Percentiles rank a stretch among this genome's conserved stretches.
Evolutionary conservation across 2,113 vertebrate species (phyloP).

Genomic region (Protobothrops mucrosquamatus): DNA sequence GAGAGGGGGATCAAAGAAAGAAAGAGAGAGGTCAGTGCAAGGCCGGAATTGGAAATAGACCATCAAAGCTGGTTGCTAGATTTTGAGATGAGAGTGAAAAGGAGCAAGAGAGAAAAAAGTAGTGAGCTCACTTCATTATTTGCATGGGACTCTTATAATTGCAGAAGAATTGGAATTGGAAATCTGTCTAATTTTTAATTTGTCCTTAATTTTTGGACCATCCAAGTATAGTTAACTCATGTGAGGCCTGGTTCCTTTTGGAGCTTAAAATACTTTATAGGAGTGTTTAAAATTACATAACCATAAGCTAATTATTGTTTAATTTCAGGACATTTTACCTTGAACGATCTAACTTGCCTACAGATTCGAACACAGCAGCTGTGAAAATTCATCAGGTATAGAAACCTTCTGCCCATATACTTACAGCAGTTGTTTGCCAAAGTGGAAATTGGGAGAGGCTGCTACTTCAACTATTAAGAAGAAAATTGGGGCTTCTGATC

Average conservation of each 20-base stretch:
- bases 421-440: neutral
- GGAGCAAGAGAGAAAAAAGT: neutral
- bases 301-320: constrained; percentile 5
- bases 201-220: neutral
- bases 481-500: neutral
- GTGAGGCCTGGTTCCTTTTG: neutral
- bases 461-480: neutral
- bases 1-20: neutral
- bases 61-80: neutral
- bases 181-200: neutral
- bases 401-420: neutral
- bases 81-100: neutral
- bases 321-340: constrained; percentile 90
- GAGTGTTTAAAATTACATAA: constrained; percentile 5
- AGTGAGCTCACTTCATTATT: neutral
- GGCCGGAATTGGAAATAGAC: neutral
- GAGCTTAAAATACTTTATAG: neutral
- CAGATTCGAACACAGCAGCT: constrained; percentile 87
- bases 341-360: constrained; percentile 91
- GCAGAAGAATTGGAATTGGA: neutral
- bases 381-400: constrained; percentile 97
- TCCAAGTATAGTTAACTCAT: neutral
- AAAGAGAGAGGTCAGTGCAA: neutral
- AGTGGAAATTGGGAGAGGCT: neutral
- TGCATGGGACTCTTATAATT: neutral